Conservation (phyloP, 2,888 invertebrate species). For the Agonopterix subpropinquella region DNA sequence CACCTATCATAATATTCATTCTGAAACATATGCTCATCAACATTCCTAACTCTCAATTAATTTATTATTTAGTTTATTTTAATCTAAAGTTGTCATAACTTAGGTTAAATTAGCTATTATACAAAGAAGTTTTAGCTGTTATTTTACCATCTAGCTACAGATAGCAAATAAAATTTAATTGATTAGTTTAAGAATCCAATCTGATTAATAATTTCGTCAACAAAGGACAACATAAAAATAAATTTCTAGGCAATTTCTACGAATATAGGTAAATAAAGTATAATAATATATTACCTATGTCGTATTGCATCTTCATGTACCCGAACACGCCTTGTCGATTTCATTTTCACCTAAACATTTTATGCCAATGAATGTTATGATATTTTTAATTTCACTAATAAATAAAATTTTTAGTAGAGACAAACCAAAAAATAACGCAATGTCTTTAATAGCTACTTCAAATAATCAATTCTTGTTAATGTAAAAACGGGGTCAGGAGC, state of each 20-base stretch:
- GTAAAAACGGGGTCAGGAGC: too few relatives aligned
- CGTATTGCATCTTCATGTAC: constrained; percentile 74
- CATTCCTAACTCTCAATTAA: too few relatives aligned
- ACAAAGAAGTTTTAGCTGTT: constrained; percentile 1
- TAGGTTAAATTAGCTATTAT: constrained; percentile 1
- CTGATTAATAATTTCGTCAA: not conserved
- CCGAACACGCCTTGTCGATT: constrained; percentile 72
- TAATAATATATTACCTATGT: constrained; percentile 67
- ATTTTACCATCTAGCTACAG: constrained; percentile 6
- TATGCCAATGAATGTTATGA: constrained; percentile 56
- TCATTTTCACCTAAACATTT: constrained; percentile 74
- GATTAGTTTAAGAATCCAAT: too few relatives aligned
- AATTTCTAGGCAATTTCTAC: constrained; percentile 48
- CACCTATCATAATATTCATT: too few relatives aligned
- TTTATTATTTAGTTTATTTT: too few relatives aligned
- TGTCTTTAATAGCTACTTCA: too few relatives aligned
- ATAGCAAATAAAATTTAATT: constrained; percentile 6
- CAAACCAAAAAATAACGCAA: too few relatives aligned
- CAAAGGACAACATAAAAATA: constrained; percentile 1
- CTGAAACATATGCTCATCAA: too few relatives aligned
- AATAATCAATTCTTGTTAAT: too few relatives aligned
- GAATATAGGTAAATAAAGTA: constrained; percentile 39
- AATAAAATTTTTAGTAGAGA: not conserved
- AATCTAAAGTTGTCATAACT: not conserved
- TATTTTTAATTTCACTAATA: constrained; percentile 2